Evolutionary conservation across 2,888 invertebrate genomes (phyloP).

Genomic region (Poecilus cupreus): DNA sequence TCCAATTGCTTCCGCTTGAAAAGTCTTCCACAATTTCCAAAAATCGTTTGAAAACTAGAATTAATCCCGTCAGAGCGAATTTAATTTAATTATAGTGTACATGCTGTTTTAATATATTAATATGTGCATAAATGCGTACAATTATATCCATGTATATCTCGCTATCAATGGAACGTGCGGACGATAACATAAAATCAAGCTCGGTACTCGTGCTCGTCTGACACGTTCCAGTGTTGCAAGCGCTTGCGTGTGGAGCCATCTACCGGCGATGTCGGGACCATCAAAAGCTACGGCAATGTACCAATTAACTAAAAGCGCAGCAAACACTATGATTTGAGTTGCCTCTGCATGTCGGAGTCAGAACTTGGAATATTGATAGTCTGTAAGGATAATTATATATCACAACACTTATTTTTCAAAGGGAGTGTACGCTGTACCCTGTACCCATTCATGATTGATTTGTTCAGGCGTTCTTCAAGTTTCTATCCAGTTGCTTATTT

Average conservation of each 20-base stretch:
- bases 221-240: neutral
- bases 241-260: neutral
- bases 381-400: neutral
- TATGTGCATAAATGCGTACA: constrained; percentile 13
- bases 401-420: no score
- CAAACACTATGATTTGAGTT: constrained; percentile 27
- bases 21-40: no score
- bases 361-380: neutral
- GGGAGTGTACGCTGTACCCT: no score
- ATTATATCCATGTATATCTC: neutral
- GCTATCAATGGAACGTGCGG: constrained; percentile 18
- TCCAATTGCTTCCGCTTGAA: no score
- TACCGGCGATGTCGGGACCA: constrained; percentile 3
- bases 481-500: no score
- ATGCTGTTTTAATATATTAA: neutral
- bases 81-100: neutral
- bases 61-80: neutral
- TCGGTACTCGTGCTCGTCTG: neutral
- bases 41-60: no score
- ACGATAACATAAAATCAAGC: constrained; percentile 7
- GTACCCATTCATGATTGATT: neutral
- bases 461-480: neutral
- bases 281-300: constrained; percentile 45
- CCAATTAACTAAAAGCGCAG: constrained; percentile 42
- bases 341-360: neutral